phyloP scores from a whole-genome alignment of 2,797 vertebrate species.

The Gadopsis bispinosus region DNA sequence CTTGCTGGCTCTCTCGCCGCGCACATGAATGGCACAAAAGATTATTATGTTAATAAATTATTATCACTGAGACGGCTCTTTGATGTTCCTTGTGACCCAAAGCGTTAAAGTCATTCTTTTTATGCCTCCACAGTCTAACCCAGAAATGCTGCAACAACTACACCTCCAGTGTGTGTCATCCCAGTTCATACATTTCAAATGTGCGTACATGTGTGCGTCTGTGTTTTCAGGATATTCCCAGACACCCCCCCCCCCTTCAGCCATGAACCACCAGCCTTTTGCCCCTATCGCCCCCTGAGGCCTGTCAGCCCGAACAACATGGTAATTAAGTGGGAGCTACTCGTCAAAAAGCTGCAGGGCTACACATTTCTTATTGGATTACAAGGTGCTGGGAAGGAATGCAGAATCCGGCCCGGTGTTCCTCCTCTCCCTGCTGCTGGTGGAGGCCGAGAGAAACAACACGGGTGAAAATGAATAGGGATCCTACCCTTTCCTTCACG shows the following conservation, averaged over 20 bases:
- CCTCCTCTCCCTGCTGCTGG: conserved; percentile 69
- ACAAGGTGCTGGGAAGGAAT: conserved; percentile 82
- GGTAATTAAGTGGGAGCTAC: conserved; percentile 86
- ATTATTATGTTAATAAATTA: no score
- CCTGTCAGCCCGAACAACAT: conserved; percentile 76
- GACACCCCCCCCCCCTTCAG: conserved; percentile 2
- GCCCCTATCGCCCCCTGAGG: conserved; percentile 70
- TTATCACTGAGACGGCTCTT: background rate
- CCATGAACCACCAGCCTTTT: conserved; percentile 40
- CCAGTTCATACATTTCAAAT: conserved; percentile 9
- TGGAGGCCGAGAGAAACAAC: conserved; percentile 55
- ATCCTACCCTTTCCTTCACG: conserved; percentile 78
- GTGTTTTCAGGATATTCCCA: conserved; percentile 48
- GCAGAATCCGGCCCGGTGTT: conserved; percentile 45
- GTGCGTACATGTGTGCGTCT: background rate
- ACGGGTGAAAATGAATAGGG: conserved; percentile 71
- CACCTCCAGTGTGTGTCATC: background rate
- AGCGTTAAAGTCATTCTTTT: background rate
- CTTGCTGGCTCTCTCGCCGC: background rate
- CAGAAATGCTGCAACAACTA: background rate
- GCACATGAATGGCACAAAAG: background rate
- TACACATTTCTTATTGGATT: conserved; percentile 89
- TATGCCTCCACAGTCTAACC: background rate
- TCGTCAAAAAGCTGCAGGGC: conserved; percentile 79
- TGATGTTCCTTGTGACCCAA: background rate